Evolutionary conservation across 2,888 invertebrate genomes (phyloP).

Genomic region (Parelbella ahira): DNA sequence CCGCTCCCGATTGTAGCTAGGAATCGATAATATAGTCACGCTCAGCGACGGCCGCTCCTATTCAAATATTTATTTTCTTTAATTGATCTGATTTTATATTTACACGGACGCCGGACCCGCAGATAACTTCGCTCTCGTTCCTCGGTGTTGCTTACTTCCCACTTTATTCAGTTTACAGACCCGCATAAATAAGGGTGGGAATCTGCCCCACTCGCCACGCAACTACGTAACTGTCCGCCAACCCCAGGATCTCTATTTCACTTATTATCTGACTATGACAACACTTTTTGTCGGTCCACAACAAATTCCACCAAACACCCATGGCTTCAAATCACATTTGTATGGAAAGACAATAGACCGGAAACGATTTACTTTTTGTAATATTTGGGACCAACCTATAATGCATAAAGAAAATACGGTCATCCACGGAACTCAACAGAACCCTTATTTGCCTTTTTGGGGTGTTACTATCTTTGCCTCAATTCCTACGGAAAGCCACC

Average conservation of each 20-base stretch:
- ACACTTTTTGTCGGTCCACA: constrained; percentile 34
- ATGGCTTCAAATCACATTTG: constrained; percentile 58
- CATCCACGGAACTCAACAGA: constrained; percentile 64
- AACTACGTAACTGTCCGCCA: constrained; percentile 45
- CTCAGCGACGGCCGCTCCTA: not conserved
- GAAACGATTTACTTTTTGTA: constrained; percentile 51
- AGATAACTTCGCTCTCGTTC: constrained; percentile 60
- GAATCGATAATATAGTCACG: constrained; percentile 4
- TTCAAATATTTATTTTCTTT: constrained; percentile 19
- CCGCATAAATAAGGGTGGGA: constrained; percentile 67
- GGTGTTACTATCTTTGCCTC: constrained; percentile 71
- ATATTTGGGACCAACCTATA: constrained; percentile 62
- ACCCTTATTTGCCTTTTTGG: constrained; percentile 75
- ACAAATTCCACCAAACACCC: constrained; percentile 40
- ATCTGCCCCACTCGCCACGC: constrained; percentile 45
- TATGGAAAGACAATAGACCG: constrained; percentile 58
- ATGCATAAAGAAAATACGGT: constrained; percentile 70
- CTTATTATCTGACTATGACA: constrained; percentile 46
- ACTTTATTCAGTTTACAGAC: constrained; percentile 68
- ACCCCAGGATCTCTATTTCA: constrained; percentile 37
- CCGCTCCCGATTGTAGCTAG: constrained; percentile 4
- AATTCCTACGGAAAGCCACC: constrained; percentile 70
- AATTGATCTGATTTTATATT: constrained; percentile 42
- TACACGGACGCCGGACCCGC: constrained; percentile 61
- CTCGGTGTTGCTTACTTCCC: constrained; percentile 55